phyloP scores from a whole-genome alignment of 2,113 vertebrate species.

The Protobothrops mucrosquamatus region DNA sequence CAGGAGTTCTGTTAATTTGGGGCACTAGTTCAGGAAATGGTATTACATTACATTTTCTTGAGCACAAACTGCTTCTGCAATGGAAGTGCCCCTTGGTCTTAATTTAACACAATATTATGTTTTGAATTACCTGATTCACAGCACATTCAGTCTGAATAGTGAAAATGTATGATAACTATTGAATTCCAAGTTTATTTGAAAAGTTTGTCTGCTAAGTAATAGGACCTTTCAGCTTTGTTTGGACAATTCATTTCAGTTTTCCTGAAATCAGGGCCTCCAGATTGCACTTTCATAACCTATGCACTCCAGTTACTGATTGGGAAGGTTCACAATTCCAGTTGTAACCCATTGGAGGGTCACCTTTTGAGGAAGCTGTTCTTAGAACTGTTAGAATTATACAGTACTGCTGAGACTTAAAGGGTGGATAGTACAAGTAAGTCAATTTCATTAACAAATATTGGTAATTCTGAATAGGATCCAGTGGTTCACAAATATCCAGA shows the following conservation, averaged over 20 bases:
- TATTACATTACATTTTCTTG: not conserved
- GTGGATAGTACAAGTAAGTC: not conserved
- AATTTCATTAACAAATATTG: not conserved
- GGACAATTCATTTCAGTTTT: not conserved
- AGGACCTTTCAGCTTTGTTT: not conserved
- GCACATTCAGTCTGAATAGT: not conserved
- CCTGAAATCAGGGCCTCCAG: not conserved
- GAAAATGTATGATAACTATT: not conserved
- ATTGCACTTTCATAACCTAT: not conserved
- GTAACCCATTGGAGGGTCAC: not conserved
- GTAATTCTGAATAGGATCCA: not conserved
- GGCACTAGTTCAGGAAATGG: not conserved
- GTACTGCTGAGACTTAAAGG: not conserved
- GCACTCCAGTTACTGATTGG: not conserved
- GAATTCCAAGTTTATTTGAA: not conserved
- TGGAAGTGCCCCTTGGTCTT: not conserved
- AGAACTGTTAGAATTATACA: not conserved
- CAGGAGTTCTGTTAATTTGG: not conserved
- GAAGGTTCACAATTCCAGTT: not conserved
- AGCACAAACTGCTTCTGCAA: not conserved
- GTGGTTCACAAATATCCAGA: not conserved
- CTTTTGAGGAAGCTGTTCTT: not conserved
- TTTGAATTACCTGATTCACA: not conserved
- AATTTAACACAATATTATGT: not conserved
- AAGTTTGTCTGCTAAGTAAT: not conserved